phyloP scores from a whole-genome alignment of 2,113 vertebrate species.

The Xyrauchen texanus region DNA sequence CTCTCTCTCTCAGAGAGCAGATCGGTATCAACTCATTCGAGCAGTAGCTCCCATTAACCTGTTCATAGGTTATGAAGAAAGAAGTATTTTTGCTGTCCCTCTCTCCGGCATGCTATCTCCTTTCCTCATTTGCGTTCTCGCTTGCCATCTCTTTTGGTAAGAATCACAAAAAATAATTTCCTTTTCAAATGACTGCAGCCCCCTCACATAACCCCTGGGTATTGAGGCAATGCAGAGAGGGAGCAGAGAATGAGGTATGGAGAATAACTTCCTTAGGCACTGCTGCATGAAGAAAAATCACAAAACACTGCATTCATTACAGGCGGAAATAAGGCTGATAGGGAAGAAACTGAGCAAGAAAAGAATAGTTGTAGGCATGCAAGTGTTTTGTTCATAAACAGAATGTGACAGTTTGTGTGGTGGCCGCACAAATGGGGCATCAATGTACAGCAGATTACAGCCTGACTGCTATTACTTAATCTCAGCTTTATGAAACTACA shows the following conservation, averaged over 20 bases:
- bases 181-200: constrained; percentile 74
- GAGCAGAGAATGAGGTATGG: constrained; percentile 65
- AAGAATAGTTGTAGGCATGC: constrained; percentile 20
- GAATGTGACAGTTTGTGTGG: constrained; percentile 12
- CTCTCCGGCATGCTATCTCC: neutral
- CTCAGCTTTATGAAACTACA: too few species aligned
- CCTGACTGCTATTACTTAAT: neutral
- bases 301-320: constrained; percentile 62
- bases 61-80: constrained; percentile 52
- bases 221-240: constrained; percentile 70
- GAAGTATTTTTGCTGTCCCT: constrained; percentile 48
- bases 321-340: constrained; percentile 43
- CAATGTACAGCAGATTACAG: constrained; percentile 10
- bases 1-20: constrained; percentile 34
- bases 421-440: neutral
- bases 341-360: constrained; percentile 15
- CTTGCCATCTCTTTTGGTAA: constrained; percentile 65
- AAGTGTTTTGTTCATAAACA: constrained; percentile 10
- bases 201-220: constrained; percentile 68
- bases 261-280: constrained; percentile 62
- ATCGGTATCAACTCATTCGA: constrained; percentile 53
- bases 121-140: constrained; percentile 24
- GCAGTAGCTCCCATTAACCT: constrained; percentile 54
- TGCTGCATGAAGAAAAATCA: constrained; percentile 57
- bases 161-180: constrained; percentile 76